A percentile compares a stretch with the other conserved stretches of the same genome.
Conservation (phyloP, 2,113 vertebrate genomes). For the Lagopus leucura region DNA sequence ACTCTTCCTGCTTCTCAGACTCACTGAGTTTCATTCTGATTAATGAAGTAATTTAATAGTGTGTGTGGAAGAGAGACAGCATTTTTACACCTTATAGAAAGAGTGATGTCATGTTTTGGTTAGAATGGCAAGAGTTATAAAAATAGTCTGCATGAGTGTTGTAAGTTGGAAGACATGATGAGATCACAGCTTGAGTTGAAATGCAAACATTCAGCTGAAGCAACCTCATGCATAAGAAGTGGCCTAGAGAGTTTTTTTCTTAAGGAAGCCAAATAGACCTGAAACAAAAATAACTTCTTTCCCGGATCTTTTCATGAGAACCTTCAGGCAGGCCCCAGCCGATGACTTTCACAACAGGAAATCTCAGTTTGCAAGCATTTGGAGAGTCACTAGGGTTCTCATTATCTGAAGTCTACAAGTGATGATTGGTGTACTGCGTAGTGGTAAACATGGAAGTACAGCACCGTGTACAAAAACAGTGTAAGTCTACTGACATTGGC, state of each 20-base stretch:
- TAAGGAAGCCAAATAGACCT: constrained; percentile 26
- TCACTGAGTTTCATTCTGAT: neutral
- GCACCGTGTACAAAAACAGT: neutral
- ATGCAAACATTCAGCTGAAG: constrained; percentile 31
- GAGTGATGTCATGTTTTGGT: constrained; percentile 66
- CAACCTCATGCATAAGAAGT: neutral
- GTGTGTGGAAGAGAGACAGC: constrained; percentile 6
- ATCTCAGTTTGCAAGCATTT: constrained; percentile 44
- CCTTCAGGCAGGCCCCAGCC: neutral
- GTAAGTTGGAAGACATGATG: constrained; percentile 38
- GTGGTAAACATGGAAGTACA: constrained; percentile 35
- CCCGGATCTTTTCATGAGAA: neutral
- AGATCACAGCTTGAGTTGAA: constrained; percentile 56
- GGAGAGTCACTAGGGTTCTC: constrained; percentile 24
- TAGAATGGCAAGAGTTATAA: constrained; percentile 35
- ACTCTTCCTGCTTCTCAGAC: neutral
- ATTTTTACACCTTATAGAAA: constrained; percentile 54
- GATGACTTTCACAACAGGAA: neutral
- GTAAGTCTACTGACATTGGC: neutral
- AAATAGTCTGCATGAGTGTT: constrained; percentile 43
- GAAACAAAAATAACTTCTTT: constrained; percentile 41
- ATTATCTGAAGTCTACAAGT: constrained; percentile 14
- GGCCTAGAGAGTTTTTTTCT: neutral
- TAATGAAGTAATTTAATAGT: constrained; percentile 59
- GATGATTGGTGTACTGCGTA: constrained; percentile 10